These are phyloP conservation scores for Ibidorhyncha struthersii DNA, from an alignment of 2,113 vertebrate species.

Conservation along the genomic window DNA sequence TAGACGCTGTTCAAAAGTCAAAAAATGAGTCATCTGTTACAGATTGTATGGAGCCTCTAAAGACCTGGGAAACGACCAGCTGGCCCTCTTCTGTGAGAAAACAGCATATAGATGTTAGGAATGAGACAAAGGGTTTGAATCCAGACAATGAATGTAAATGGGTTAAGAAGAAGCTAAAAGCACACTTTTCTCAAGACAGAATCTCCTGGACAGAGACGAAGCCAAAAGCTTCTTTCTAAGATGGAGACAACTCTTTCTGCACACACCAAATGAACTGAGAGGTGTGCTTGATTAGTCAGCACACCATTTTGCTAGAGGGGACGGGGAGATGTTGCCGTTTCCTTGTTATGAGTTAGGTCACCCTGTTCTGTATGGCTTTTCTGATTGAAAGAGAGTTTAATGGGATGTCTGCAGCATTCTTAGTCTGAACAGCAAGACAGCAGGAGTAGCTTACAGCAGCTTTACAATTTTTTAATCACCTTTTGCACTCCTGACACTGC, in stretches of 20 bases:
- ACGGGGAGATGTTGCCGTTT: not conserved
- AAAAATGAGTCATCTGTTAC: not conserved
- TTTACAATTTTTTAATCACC: not conserved
- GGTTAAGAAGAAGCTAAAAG: not conserved
- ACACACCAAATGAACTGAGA: rapidly evolving
- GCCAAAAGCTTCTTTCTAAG: not conserved
- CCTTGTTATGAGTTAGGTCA: not conserved
- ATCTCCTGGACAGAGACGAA: not conserved
- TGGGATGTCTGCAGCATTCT: not conserved
- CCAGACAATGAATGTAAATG: not conserved
- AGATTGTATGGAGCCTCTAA: not conserved
- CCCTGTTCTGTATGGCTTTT: not conserved
- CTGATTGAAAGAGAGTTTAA: not conserved
- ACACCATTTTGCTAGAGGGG: not conserved
- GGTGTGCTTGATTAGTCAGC: not conserved
- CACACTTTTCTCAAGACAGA: not conserved
- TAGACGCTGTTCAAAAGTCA: not conserved
- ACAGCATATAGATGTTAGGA: not conserved
- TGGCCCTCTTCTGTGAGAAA: not conserved
- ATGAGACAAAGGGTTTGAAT: not conserved
- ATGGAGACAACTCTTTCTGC: not conserved
- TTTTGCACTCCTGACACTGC: not conserved
- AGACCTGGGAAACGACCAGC: not conserved
- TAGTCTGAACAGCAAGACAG: not conserved
- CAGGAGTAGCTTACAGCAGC: not conserved